Evolutionary conservation across 35 echinoderm and acorn worm genomes (phyloP).

Genomic region (Heliocidaris tuberculata): DNA sequence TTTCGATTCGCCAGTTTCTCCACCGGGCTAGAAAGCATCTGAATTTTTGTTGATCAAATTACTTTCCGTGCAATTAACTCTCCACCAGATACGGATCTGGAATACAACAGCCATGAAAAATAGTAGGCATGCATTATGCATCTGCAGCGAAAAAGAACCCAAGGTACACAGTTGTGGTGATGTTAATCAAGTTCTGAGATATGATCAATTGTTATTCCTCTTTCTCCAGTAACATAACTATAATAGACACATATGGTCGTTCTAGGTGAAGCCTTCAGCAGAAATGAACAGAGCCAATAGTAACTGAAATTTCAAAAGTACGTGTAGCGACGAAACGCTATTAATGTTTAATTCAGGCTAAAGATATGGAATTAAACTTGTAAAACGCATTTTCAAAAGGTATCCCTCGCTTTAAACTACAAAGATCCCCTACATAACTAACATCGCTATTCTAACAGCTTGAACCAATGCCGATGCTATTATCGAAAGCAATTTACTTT

Average conservation of each 20-base stretch:
- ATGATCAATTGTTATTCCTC: background rate
- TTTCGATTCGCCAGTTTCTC: background rate
- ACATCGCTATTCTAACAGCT: too few species aligned
- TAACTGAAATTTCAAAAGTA: background rate
- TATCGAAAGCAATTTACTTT: too few species aligned
- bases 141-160: background rate
- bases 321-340: background rate
- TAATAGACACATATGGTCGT: background rate
- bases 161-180: background rate
- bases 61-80: background rate
- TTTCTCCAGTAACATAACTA: background rate
- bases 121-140: conserved; percentile 3
- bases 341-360: too few species aligned
- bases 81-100: background rate
- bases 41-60: background rate
- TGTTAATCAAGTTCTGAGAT: background rate
- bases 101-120: background rate
- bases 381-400: too few species aligned
- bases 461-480: too few species aligned
- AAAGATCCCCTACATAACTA: too few species aligned
- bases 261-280: background rate
- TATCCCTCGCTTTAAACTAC: too few species aligned
- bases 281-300: too few species aligned
- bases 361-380: too few species aligned
- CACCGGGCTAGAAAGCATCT: background rate